Evolutionary conservation across 2,797 vertebrate species (phyloP).

Genomic region (Glyptemys insculpta): DNA sequence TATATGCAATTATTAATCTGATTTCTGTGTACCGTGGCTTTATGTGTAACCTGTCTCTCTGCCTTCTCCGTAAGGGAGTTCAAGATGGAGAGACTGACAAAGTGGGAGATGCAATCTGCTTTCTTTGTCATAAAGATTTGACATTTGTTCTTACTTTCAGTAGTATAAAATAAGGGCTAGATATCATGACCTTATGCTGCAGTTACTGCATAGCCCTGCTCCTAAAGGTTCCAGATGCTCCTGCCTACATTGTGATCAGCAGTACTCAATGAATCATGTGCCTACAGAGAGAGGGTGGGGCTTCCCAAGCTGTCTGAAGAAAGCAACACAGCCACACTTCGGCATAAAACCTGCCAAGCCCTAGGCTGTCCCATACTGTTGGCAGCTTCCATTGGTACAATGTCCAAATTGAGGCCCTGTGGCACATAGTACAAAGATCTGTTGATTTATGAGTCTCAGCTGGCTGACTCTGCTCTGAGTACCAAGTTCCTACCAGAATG

Average conservation of each 20-base stretch:
- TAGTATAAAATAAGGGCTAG: not conserved
- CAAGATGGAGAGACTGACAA: not conserved
- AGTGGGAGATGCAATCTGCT: not conserved
- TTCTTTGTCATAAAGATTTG: not conserved
- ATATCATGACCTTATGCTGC: not conserved
- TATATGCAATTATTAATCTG: not conserved
- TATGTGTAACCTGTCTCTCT: not conserved
- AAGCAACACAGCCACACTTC: not conserved
- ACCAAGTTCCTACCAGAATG: too few species aligned
- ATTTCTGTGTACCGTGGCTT: not conserved
- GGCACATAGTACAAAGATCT: not conserved
- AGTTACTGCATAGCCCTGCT: not conserved
- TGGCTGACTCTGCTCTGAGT: not conserved
- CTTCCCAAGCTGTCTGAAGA: not conserved
- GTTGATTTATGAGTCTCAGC: not conserved
- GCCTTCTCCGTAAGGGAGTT: not conserved
- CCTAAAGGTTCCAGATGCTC: not conserved
- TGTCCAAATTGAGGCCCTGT: not conserved
- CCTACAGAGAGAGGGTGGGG: too few species aligned
- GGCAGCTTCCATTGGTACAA: accelerated
- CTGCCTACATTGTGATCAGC: not conserved
- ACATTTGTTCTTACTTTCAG: not conserved
- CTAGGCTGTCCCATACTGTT: not conserved
- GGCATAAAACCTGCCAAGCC: not conserved
- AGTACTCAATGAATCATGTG: too few species aligned